These are phyloP conservation scores for Augochlora pura DNA, from an alignment of 1,140 invertebrate species.

Conservation along the genomic window DNA sequence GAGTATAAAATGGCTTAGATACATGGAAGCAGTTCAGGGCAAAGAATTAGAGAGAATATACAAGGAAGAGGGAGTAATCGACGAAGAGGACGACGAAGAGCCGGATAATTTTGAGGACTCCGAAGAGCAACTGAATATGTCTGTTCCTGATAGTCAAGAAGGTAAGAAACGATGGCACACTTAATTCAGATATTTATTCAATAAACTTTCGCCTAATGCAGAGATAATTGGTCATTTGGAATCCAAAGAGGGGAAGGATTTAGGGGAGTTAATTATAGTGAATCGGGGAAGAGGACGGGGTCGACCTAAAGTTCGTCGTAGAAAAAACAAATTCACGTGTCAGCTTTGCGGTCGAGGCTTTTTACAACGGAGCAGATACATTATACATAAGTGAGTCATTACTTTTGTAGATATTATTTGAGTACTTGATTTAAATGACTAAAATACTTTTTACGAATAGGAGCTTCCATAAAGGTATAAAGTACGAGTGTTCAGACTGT, in stretches of 20 bases:
- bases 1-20: constrained; percentile 75
- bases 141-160: constrained; percentile 72
- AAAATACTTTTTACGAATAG: constrained; percentile 50
- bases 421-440: background rate
- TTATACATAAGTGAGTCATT: constrained; percentile 75
- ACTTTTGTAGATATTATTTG: background rate
- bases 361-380: constrained; percentile 79
- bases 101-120: constrained; percentile 58
- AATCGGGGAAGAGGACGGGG: constrained; percentile 82
- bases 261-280: constrained; percentile 83
- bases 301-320: constrained; percentile 79
- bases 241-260: constrained; percentile 81
- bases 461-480: constrained; percentile 78
- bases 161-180: constrained; percentile 51
- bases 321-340: constrained; percentile 80
- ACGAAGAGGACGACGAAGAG: constrained; percentile 80
- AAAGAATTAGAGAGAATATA: constrained; percentile 88
- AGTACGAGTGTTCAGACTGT: constrained; percentile 81
- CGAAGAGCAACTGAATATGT: constrained; percentile 58
- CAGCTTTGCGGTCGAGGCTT: constrained; percentile 81
- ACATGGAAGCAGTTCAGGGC: constrained; percentile 85
- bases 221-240: constrained; percentile 86
- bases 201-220: constrained; percentile 46
- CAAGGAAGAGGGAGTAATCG: constrained; percentile 86
- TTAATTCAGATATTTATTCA: background rate